Evolutionary conservation across 1,140 invertebrate species (phyloP).

Genomic region (Papilio aristodemus): DNA sequence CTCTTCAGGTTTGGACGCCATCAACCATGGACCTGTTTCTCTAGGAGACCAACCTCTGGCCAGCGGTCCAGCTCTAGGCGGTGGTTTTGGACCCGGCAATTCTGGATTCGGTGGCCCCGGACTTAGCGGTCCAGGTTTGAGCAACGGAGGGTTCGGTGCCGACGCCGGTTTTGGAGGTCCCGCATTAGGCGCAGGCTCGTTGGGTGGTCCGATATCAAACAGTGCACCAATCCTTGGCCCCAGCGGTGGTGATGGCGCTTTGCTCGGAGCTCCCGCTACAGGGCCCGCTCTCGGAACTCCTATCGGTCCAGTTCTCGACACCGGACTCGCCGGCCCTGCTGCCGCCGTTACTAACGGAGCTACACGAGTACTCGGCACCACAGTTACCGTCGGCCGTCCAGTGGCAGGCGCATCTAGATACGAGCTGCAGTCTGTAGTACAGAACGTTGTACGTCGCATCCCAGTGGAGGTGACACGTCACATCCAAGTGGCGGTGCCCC

Average conservation of each 20-base stretch:
- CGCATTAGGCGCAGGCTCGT: background rate
- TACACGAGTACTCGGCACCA: constrained; percentile 64
- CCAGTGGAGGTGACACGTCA: constrained; percentile 69
- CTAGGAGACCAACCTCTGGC: constrained; percentile 28
- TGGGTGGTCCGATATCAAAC: constrained; percentile 10
- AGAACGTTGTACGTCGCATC: constrained; percentile 67
- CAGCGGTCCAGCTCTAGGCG: constrained; percentile 32
- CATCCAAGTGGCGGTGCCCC: constrained; percentile 67
- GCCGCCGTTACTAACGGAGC: constrained; percentile 39
- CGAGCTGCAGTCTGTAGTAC: constrained; percentile 70
- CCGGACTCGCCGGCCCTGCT: constrained; percentile 35
- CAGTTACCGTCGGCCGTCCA: constrained; percentile 58
- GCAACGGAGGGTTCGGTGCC: constrained; percentile 26
- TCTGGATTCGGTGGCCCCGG: constrained; percentile 29
- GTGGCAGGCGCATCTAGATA: constrained; percentile 52
- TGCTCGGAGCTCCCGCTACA: constrained; percentile 29
- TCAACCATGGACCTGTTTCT: constrained; percentile 25
- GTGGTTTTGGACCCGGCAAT: constrained; percentile 25
- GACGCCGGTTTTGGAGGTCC: constrained; percentile 31
- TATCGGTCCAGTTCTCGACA: constrained; percentile 22
- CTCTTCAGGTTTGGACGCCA: background rate
- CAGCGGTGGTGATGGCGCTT: constrained; percentile 12
- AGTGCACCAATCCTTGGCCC: constrained; percentile 18
- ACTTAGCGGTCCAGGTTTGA: constrained; percentile 28
- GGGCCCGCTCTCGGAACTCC: constrained; percentile 35